These are phyloP conservation scores for Mus musculus DNA, from an alignment of 2,113 vertebrate genomes.

Conservation along the genomic window DNA sequence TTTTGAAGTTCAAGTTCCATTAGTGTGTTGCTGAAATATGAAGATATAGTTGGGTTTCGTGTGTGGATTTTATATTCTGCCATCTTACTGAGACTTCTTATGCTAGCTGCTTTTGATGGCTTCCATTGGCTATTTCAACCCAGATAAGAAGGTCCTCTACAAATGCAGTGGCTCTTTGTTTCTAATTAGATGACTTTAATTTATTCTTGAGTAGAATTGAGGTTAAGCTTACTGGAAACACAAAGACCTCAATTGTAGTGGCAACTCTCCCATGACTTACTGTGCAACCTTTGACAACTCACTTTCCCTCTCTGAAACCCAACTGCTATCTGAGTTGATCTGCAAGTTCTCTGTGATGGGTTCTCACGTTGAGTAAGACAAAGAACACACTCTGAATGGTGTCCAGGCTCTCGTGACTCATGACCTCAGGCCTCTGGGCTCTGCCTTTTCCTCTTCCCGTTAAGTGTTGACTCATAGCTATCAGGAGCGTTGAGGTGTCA, in stretches of 20 bases:
- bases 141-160: not conserved
- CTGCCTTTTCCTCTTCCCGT: constrained; percentile 14
- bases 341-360: not conserved
- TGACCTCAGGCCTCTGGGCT: constrained; percentile 18
- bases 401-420: not conserved
- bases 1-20: not conserved
- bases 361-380: not conserved
- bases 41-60: constrained; percentile 14
- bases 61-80: not conserved
- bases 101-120: not conserved
- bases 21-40: not conserved
- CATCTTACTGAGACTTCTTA: not conserved
- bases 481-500: not conserved
- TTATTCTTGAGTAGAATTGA: not conserved
- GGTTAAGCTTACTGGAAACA: not conserved
- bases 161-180: not conserved
- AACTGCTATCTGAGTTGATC: not conserved
- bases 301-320: not conserved
- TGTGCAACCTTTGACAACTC: not conserved
- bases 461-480: constrained; percentile 38
- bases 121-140: not conserved
- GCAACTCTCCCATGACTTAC: not conserved
- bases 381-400: not conserved
- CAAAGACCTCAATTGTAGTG: not conserved
- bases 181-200: not conserved